These are phyloP conservation scores for Gortyna flavago DNA, from an alignment of 2,888 invertebrate genomes.

Conservation along the genomic window DNA sequence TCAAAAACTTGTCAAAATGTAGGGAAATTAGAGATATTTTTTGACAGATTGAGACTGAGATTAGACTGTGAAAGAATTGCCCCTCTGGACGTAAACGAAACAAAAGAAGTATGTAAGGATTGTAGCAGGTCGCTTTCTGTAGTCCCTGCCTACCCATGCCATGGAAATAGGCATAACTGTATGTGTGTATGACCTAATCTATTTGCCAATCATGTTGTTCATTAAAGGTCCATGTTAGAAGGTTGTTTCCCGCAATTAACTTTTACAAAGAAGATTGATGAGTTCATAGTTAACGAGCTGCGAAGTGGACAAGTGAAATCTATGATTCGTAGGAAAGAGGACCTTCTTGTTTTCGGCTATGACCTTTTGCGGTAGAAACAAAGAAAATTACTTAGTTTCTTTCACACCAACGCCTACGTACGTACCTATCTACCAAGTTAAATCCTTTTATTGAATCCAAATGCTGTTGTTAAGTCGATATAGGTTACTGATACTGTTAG, in stretches of 20 bases:
- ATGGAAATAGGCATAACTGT: neutral
- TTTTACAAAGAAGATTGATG: neutral
- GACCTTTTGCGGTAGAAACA: neutral
- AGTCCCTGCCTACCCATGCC: neutral
- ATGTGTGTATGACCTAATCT: neutral
- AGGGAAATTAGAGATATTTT: no score
- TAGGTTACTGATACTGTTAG: no score
- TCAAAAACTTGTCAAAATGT: no score
- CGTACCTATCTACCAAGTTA: neutral
- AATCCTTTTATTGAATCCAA: conserved; percentile 24
- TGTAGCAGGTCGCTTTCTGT: neutral
- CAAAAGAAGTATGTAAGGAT: neutral
- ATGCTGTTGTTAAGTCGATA: neutral
- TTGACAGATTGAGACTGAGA: no score
- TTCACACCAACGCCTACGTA: neutral
- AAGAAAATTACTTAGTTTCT: neutral
- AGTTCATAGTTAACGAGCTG: neutral
- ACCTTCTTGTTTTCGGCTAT: neutral
- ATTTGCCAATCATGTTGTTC: neutral
- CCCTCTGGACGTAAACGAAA: neutral
- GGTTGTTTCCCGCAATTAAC: neutral
- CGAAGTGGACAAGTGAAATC: neutral
- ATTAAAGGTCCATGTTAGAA: neutral
- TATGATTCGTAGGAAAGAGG: neutral
- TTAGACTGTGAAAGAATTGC: no score